phyloP scores from a whole-genome alignment of 2,113 vertebrate genomes.

The Malaclemys terrapin region DNA sequence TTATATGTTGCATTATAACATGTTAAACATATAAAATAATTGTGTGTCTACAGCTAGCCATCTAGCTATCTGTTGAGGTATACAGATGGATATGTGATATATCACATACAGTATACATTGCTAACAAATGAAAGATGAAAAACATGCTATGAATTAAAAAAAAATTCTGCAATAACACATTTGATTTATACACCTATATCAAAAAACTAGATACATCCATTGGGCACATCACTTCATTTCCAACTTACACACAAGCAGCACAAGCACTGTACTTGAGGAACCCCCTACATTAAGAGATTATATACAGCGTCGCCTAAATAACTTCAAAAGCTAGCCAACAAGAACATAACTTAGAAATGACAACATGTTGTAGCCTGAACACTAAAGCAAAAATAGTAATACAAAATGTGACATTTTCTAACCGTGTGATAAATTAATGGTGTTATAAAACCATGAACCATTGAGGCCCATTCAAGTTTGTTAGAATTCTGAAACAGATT shows the following conservation, averaged over 20 bases:
- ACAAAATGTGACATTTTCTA: slow-evolving; percentile 56
- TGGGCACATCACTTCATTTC: background rate
- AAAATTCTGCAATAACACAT: background rate
- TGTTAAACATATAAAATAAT: background rate
- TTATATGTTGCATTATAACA: rapidly evolving
- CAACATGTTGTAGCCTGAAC: background rate
- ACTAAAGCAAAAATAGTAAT: slow-evolving; percentile 66
- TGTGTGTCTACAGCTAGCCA: background rate
- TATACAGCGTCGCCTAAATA: slow-evolving; percentile 30
- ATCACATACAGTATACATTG: background rate
- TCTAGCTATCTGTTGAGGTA: background rate
- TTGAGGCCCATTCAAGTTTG: slow-evolving; percentile 71
- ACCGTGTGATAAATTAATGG: slow-evolving; percentile 68
- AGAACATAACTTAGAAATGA: slow-evolving; percentile 23
- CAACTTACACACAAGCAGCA: rapidly evolving
- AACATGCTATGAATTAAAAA: rapidly evolving
- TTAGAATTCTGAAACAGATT: slow-evolving; percentile 70
- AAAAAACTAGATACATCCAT: slow-evolving; percentile 25
- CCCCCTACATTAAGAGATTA: slow-evolving; percentile 45
- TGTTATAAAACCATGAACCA: slow-evolving; percentile 73
- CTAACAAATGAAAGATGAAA: background rate
- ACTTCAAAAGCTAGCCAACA: slow-evolving; percentile 22
- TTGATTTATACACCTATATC: slow-evolving; percentile 37
- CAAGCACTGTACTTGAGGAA: slow-evolving; percentile 13
- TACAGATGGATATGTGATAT: background rate